Percentiles rank a stretch among this genome's conserved stretches.
Evolutionary conservation across 2,888 invertebrate species (phyloP).

Genomic region (Gryllus longicercus): DNA sequence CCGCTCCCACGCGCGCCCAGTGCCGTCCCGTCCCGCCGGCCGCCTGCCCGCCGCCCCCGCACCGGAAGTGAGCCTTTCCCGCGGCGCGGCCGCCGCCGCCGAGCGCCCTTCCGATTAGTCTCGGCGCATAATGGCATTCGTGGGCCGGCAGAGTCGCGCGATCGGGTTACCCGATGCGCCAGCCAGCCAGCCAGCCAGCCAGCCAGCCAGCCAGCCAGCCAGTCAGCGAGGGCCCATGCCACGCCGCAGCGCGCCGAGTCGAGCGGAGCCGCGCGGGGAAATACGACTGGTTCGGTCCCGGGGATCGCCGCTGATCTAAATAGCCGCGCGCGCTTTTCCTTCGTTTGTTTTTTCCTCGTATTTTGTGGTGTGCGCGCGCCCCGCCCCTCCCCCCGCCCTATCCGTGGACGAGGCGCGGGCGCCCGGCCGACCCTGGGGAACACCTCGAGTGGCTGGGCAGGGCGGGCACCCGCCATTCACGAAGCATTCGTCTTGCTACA

Average conservation of each 20-base stretch:
- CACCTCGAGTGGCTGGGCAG: neutral
- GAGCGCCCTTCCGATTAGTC: conserved; percentile 6
- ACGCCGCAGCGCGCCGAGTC: too few species aligned
- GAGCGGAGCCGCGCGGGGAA: neutral
- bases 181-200: too few species aligned
- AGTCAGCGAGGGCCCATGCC: too few species aligned
- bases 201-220: too few species aligned
- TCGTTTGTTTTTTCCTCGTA: neutral
- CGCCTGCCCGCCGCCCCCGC: neutral
- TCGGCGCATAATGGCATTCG: conserved; percentile 1
- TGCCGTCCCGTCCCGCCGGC: too few species aligned
- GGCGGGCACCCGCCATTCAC: too few species aligned
- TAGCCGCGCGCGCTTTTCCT: neutral
- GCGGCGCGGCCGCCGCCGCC: neutral
- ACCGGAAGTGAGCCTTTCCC: conserved; percentile 3
- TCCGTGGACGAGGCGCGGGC: neutral
- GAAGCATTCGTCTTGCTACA: too few species aligned
- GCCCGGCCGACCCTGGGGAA: neutral
- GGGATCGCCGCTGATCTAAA: neutral
- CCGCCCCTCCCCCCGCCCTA: neutral
- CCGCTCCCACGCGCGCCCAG: too few species aligned
- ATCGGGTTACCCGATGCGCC: neutral
- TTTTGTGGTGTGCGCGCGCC: neutral
- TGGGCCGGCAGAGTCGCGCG: neutral
- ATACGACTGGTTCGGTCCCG: neutral